These are phyloP conservation scores for Eupeodes luniger DNA, from an alignment of 2,888 invertebrate genomes.

Conservation along the genomic window DNA sequence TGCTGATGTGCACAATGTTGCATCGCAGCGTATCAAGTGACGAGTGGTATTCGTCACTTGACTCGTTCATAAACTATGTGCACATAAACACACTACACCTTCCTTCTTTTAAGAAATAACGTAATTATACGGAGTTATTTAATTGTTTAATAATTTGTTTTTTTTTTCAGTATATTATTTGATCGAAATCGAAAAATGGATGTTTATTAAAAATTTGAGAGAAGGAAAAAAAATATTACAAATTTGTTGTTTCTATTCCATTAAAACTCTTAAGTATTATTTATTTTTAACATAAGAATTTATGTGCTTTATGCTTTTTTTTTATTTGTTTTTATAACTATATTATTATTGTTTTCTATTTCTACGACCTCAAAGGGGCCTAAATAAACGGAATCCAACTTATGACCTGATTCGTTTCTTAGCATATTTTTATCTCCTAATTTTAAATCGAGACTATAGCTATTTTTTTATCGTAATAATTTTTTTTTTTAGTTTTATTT, in stretches of 20 bases:
- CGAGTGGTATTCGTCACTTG: not conserved
- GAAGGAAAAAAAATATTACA: not conserved
- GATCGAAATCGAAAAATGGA: not conserved
- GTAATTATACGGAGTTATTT: too few relatives aligned
- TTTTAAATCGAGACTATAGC: constrained; percentile 4
- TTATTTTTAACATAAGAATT: not conserved
- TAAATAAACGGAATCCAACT: not conserved
- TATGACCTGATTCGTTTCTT: not conserved
- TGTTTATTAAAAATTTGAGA: not conserved
- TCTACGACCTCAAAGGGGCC: not conserved
- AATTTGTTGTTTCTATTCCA: not conserved
- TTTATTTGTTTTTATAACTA: not conserved
- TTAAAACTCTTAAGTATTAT: not conserved
- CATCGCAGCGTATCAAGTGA: not conserved
- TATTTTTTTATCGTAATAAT: constrained; percentile 21
- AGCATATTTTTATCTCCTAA: not conserved
- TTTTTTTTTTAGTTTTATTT: constrained; percentile 7
- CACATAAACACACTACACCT: too few relatives aligned
- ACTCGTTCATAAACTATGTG: too few relatives aligned
- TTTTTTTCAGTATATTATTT: not conserved
- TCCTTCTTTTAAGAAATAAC: too few relatives aligned
- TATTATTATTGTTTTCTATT: not conserved
- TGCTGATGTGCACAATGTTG: too few relatives aligned
- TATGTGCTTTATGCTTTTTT: constrained; percentile 1
- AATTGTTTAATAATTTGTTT: not conserved